Conservation (phyloP, 2,113 vertebrate genomes). For the Bubo scandiacus region DNA sequence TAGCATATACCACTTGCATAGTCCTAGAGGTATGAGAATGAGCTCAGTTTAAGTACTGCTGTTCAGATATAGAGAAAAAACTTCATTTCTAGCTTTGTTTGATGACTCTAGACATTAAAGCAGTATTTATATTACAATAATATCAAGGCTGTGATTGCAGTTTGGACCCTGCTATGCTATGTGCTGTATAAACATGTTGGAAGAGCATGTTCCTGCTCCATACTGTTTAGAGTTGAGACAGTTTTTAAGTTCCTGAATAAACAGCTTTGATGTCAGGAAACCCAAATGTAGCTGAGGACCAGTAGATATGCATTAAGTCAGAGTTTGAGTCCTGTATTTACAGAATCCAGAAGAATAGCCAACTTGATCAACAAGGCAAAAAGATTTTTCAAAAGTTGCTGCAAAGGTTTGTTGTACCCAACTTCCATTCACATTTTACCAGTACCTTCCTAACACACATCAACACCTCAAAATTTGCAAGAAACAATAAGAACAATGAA, state of each 20-base stretch:
- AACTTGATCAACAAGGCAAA: neutral
- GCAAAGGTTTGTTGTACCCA: neutral
- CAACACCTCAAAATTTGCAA: neutral
- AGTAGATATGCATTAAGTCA: neutral
- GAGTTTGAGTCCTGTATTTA: neutral
- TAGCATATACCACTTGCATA: neutral
- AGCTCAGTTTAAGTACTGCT: neutral
- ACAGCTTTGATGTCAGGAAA: constrained; percentile 18
- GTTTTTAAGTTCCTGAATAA: constrained; percentile 35
- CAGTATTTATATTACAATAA: neutral
- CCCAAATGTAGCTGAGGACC: neutral
- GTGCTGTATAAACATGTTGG: neutral
- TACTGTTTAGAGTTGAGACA: constrained; percentile 14
- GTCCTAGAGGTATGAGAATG: neutral
- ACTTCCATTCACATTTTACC: neutral
- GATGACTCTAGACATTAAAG: neutral
- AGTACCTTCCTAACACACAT: neutral
- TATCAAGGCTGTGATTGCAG: neutral
- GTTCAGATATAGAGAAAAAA: neutral
- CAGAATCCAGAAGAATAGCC: neutral
- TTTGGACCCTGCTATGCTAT: neutral
- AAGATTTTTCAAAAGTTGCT: neutral
- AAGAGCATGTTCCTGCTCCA: neutral
- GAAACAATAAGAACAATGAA: neutral
- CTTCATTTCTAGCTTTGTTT: neutral